phyloP scores from a whole-genome alignment of 2,113 vertebrate genomes.

The Paramormyrops kingsleyae region DNA sequence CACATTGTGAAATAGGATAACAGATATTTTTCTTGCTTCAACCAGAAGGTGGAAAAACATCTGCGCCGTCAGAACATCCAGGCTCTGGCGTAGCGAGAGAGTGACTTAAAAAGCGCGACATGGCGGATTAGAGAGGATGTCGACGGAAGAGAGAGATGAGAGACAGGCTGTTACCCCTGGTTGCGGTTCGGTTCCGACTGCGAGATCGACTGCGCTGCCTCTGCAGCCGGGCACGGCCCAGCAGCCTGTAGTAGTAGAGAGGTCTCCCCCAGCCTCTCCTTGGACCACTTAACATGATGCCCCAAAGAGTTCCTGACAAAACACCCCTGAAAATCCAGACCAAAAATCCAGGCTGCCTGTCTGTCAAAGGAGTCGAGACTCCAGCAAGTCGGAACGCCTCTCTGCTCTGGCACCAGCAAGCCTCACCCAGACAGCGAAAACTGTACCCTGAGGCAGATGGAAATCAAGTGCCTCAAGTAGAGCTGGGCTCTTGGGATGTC shows the following conservation, averaged over 20 bases:
- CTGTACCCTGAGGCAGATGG: not conserved
- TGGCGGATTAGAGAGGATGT: not conserved
- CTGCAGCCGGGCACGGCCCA: constrained; percentile 69
- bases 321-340: not conserved
- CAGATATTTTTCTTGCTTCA: not conserved
- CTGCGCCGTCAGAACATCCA: not conserved
- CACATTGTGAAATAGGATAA: not conserved
- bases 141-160: not conserved
- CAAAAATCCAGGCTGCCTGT: not conserved
- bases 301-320: not conserved
- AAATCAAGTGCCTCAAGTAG: not conserved
- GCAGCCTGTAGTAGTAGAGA: constrained; percentile 72
- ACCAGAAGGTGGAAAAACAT: not conserved
- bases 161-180: constrained; percentile 15
- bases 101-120: not conserved
- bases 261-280: constrained; percentile 68
- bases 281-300: constrained; percentile 65
- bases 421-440: constrained; percentile 7
- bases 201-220: constrained; percentile 68
- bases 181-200: not conserved
- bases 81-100: not conserved
- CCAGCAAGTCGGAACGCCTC: not conserved
- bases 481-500: not conserved
- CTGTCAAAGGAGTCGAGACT: not conserved
- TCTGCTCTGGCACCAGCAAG: not conserved